Evolutionary conservation across 2,797 vertebrate species (phyloP).

Genomic region (Anguilla pacifica): DNA sequence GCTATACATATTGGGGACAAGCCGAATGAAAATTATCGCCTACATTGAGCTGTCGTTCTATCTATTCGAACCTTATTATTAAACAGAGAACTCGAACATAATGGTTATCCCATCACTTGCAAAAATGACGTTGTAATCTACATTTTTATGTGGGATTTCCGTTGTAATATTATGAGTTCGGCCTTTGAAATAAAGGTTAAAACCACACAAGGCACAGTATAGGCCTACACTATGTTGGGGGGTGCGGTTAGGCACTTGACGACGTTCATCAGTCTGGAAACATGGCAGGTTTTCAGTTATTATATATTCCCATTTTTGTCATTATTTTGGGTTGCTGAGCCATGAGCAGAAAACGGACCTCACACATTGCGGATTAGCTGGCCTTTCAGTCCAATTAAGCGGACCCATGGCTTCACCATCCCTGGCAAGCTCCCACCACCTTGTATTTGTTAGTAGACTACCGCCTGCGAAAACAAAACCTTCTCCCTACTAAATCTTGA

Average conservation of each 20-base stretch:
- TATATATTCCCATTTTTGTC: not conserved
- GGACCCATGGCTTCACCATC: not conserved
- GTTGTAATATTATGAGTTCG: too few species aligned
- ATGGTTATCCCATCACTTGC: not conserved
- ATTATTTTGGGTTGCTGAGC: not conserved
- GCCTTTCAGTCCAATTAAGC: slow-evolving; percentile 5
- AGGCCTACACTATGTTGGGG: too few species aligned
- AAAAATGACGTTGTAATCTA: too few species aligned
- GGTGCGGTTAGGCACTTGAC: too few species aligned
- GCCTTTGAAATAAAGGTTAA: too few species aligned
- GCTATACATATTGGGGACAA: not conserved
- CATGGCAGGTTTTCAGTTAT: not conserved
- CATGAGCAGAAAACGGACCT: not conserved
- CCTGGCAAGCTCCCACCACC: not conserved
- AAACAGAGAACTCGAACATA: not conserved
- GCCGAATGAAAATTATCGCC: not conserved
- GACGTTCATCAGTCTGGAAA: too few species aligned
- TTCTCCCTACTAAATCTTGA: not conserved
- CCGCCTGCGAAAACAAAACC: not conserved
- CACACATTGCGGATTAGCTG: not conserved
- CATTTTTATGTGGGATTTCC: too few species aligned
- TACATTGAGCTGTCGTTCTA: not conserved
- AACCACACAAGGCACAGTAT: too few species aligned
- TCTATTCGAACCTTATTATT: not conserved
- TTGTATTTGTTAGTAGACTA: not conserved